These are phyloP conservation scores for Chelon auratus DNA, from an alignment of 2,797 vertebrate species.

Conservation along the genomic window DNA sequence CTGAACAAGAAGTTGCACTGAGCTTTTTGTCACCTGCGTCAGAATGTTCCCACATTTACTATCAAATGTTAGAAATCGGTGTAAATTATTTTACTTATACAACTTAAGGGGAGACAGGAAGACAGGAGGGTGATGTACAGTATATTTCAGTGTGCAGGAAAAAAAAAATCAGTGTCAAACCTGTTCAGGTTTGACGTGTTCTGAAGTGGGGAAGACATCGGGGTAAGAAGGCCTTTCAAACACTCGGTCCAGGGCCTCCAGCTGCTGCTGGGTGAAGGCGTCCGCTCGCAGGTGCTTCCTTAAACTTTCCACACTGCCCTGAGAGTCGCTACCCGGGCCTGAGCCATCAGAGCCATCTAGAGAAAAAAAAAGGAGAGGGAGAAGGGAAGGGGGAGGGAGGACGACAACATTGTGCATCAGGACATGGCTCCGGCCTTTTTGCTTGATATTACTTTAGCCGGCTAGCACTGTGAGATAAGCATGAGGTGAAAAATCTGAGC, in stretches of 20 bases:
- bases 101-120: background rate
- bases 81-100: background rate
- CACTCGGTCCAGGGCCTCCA: constrained; percentile 98
- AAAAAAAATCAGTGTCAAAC: constrained; percentile 76
- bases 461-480: constrained; percentile 33
- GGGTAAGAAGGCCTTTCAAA: constrained; percentile 98
- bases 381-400: constrained; percentile 2
- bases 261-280: constrained; percentile 99
- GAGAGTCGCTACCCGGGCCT: constrained; percentile 97
- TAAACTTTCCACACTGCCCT: constrained; percentile 99
- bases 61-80: constrained; percentile 19
- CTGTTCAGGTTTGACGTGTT: constrained; percentile 99
- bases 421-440: constrained; percentile 30
- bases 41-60: constrained; percentile 24
- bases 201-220: constrained; percentile 97
- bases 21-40: constrained; percentile 49
- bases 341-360: constrained; percentile 98
- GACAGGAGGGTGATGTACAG: background rate
- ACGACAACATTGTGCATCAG: constrained; percentile 45
- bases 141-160: background rate
- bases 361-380: constrained; percentile 33
- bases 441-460: constrained; percentile 38
- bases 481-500: constrained; percentile 25
- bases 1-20: constrained; percentile 74
- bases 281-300: constrained; percentile 99